Base-by-base conservation (phyloP, 2,797 vertebrate species). In the Lophius americanus region DNA sequence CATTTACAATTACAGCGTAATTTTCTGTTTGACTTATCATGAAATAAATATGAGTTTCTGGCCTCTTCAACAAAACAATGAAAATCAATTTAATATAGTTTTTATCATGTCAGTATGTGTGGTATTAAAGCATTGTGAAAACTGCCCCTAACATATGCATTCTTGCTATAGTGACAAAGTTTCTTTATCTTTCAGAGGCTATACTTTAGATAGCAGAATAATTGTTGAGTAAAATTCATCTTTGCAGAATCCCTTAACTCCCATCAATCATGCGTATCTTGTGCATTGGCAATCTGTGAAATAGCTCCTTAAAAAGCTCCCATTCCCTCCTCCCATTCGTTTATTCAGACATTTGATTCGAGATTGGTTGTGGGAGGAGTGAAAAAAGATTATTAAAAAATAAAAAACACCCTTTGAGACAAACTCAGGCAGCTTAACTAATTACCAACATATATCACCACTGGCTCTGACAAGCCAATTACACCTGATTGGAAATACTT, bases 401-500 rank as follows among this genome's bases (percentile, higher is more conserved):
- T 12, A 42, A 41, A 42, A 96, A 96, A 95, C 92, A 76, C 39
- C 81, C 94, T 95, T 92, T 90, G 94, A 96, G 95, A 97, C 95
- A 95, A 86, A 97, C 95, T 95, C 88, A 85, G 94, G 70, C 76
- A 51, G 85, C 75, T 88, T 85, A 84, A 95, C 96, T 98, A 97
- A 98, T 97, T 96, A 96, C 95, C 95, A 95, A 95, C 87, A 96
- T 95, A 95, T 94, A 96, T 97, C 97, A 97, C 94, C 94, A 94
- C 94, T 92, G 95, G 95, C 95, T 95, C 92, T 94, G 95, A 96
- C 95, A 95, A 95, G 95, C 95, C 96, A 98, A 98, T 98, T 98
- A 97, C 95, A 97, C 95, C 96, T 98, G 96, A 98, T 97, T 97
- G 96, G 95, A 88, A 86, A 96, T 96, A 97, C 95, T 97, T 97